Evolutionary conservation across 2,113 vertebrate genomes (phyloP).

Genomic region (Nipponia nippon): DNA sequence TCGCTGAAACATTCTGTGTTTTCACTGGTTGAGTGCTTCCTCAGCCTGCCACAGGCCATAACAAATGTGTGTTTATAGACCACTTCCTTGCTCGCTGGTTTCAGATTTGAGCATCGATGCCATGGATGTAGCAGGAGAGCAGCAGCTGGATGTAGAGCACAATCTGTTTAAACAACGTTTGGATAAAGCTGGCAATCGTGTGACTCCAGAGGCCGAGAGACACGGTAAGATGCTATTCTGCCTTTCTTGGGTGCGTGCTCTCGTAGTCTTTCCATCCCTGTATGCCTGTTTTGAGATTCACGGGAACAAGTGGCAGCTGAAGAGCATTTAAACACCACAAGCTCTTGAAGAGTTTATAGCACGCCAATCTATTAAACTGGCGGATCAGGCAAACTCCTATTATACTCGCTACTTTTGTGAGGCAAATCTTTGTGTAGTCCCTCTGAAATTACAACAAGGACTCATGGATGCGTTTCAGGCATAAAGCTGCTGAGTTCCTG

Average conservation of each 20-base stretch:
- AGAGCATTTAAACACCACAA: neutral
- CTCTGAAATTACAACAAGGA: neutral
- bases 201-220: slow-evolving; percentile 88
- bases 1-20: no score
- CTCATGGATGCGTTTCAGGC: neutral
- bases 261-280: neutral
- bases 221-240: slow-evolving; percentile 78
- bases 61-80: no score
- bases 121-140: slow-evolving; percentile 97
- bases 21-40: no score
- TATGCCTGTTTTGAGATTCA: neutral
- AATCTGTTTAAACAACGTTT: slow-evolving; percentile 92
- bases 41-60: no score
- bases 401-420: neutral
- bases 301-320: neutral
- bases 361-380: neutral
- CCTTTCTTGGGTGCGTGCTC: neutral
- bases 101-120: slow-evolving; percentile 95
- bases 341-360: neutral
- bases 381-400: neutral
- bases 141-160: slow-evolving; percentile 96
- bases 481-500: neutral
- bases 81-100: neutral
- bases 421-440: neutral
- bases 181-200: slow-evolving; percentile 86